Evolutionary conservation across 2,113 vertebrate genomes (phyloP).

Genomic region (Galbula dea): DNA sequence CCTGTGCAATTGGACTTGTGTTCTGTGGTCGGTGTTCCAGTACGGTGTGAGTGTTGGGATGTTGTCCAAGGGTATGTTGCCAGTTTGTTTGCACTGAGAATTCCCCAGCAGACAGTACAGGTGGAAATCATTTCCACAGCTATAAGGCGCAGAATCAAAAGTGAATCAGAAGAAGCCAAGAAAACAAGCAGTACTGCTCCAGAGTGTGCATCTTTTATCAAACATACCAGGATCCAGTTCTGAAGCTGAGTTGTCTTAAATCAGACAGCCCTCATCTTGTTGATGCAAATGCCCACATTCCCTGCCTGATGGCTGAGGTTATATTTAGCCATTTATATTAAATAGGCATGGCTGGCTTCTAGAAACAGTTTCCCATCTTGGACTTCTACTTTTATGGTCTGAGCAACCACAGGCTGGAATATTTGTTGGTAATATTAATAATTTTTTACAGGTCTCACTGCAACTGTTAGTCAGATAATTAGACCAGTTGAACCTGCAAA

Average conservation of each 20-base stretch:
- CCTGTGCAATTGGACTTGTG: background rate
- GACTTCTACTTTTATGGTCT: constrained; percentile 55
- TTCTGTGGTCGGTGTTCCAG: background rate
- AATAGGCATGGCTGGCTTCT: constrained; percentile 55
- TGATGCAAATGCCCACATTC: constrained; percentile 61
- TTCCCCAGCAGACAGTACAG: constrained; percentile 1
- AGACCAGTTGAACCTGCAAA: constrained; percentile 55
- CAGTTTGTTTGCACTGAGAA: background rate
- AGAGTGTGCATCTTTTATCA: background rate
- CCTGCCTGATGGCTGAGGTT: constrained; percentile 61
- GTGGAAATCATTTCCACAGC: background rate
- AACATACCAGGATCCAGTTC: constrained; percentile 4
- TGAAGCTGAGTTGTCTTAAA: constrained; percentile 34
- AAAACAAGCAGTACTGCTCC: background rate
- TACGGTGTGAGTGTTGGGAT: background rate
- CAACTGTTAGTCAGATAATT: constrained; percentile 63
- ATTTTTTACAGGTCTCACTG: constrained; percentile 52
- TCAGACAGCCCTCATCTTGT: constrained; percentile 50
- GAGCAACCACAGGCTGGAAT: constrained; percentile 53
- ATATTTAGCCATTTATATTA: constrained; percentile 60
- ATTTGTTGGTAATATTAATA: constrained; percentile 60
- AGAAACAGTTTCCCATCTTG: constrained; percentile 49
- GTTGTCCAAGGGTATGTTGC: background rate
- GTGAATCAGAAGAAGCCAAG: background rate
- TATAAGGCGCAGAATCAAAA: background rate